A percentile compares a stretch with the other conserved stretches of the same genome.
phyloP scores from a whole-genome alignment of 2,113 vertebrate genomes.

The Coptodon bakossiorum region DNA sequence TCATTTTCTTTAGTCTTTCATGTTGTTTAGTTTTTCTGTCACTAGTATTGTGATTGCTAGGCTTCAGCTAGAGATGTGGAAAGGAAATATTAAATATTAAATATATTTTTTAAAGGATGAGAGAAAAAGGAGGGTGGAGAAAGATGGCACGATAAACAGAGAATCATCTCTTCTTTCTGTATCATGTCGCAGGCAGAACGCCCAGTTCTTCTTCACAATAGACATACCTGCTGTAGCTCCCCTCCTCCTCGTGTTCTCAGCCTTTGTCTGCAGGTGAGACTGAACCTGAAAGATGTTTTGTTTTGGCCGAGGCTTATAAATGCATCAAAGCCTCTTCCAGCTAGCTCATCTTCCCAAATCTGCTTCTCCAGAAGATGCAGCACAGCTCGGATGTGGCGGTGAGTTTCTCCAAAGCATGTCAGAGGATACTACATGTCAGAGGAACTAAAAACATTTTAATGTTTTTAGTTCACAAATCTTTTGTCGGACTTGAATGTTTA shows the following conservation, averaged over 20 bases:
- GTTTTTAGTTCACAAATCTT: not conserved
- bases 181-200: slow-evolving; percentile 15
- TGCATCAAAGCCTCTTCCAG: slow-evolving; percentile 11
- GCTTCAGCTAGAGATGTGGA: not conserved
- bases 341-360: slow-evolving; percentile 10
- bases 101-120: not conserved
- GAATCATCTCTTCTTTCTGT: slow-evolving; percentile 24
- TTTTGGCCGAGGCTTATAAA: slow-evolving; percentile 61
- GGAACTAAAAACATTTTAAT: not conserved
- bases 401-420: slow-evolving; percentile 22
- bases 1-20: not conserved
- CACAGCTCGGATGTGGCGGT: slow-evolving; percentile 18
- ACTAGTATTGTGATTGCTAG: not conserved
- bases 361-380: slow-evolving; percentile 17
- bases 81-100: not conserved
- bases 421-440: too few relatives aligned
- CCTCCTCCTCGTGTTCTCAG: not conserved
- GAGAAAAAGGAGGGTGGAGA: not conserved
- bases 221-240: not conserved
- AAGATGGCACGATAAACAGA: slow-evolving; percentile 2
- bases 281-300: slow-evolving; percentile 2
- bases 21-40: not conserved
- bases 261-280: slow-evolving; percentile 49
- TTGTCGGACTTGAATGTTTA: rapidly evolving
- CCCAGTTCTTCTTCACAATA: slow-evolving; percentile 46